Conservation (phyloP, 2,797 vertebrate species). For the Gambelia wislizenii region DNA sequence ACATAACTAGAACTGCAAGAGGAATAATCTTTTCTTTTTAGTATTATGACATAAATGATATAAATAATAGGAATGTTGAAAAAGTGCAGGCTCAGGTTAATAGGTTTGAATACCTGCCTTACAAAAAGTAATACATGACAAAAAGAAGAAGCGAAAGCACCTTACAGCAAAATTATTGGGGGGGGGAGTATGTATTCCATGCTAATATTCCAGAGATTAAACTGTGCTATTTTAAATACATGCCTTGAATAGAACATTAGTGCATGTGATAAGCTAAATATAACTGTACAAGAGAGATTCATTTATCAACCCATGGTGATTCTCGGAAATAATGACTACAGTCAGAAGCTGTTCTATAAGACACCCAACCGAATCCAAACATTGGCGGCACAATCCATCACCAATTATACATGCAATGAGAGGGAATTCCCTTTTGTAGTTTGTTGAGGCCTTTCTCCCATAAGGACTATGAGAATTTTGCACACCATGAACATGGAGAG, state of each 20-base stretch:
- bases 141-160: neutral
- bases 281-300: neutral
- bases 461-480: neutral
- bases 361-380: neutral
- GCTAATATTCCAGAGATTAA: neutral
- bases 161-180: neutral
- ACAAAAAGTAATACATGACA: neutral
- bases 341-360: slow-evolving; percentile 6
- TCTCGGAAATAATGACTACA: neutral
- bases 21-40: neutral
- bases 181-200: neutral
- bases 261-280: slow-evolving; percentile 8
- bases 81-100: neutral
- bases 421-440: neutral
- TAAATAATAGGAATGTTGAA: neutral
- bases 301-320: slow-evolving; percentile 1
- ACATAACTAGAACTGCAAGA: neutral
- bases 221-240: neutral
- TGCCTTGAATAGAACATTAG: neutral
- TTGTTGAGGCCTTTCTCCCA: no score
- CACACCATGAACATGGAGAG: neutral
- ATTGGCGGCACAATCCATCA: neutral
- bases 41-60: no score
- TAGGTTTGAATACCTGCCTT: slow-evolving; percentile 6
- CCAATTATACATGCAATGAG: neutral